These are phyloP conservation scores for Ophthalmolycus amberensis DNA, from an alignment of 2,113 vertebrate genomes.

Conservation along the genomic window DNA sequence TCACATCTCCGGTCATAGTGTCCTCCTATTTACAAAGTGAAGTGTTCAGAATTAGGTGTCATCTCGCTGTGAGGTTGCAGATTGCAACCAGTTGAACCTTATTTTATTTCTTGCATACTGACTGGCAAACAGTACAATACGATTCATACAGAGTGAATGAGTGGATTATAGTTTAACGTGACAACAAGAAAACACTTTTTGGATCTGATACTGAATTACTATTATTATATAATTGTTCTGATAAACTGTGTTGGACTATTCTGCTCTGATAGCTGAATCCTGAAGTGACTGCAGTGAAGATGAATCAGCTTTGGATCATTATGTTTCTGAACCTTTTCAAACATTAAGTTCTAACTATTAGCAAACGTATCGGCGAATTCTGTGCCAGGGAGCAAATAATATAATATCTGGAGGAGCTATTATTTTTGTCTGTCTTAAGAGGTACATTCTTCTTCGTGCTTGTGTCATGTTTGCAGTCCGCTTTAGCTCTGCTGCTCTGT, in stretches of 20 bases:
- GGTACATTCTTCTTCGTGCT: slow-evolving; percentile 26
- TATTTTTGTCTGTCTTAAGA: slow-evolving; percentile 58
- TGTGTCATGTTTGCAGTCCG: slow-evolving; percentile 57
- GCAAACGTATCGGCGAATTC: slow-evolving; percentile 35
- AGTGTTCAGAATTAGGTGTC: not conserved
- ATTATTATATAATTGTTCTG: not conserved
- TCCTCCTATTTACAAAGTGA: not conserved
- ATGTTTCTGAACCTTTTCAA: slow-evolving; percentile 41
- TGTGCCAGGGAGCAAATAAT: slow-evolving; percentile 56
- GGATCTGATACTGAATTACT: not conserved
- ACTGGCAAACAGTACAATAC: not conserved
- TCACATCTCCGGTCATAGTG: not conserved
- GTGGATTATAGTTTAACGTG: not conserved
- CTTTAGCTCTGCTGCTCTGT: slow-evolving; percentile 62
- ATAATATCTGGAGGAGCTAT: slow-evolving; percentile 55
- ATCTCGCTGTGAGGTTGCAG: not conserved
- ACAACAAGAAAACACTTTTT: not conserved
- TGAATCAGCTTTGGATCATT: slow-evolving; percentile 18
- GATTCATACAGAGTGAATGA: not conserved
- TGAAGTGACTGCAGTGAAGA: slow-evolving; percentile 3
- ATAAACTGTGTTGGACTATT: not conserved
- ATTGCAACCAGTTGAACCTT: not conserved
- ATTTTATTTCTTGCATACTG: not conserved
- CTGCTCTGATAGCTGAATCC: slow-evolving; percentile 26
- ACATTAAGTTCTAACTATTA: slow-evolving; percentile 35